Percentiles rank a stretch among this genome's conserved stretches.
Evolutionary conservation across 2,888 invertebrate species (phyloP).

Genomic region (Ischnura elegans): DNA sequence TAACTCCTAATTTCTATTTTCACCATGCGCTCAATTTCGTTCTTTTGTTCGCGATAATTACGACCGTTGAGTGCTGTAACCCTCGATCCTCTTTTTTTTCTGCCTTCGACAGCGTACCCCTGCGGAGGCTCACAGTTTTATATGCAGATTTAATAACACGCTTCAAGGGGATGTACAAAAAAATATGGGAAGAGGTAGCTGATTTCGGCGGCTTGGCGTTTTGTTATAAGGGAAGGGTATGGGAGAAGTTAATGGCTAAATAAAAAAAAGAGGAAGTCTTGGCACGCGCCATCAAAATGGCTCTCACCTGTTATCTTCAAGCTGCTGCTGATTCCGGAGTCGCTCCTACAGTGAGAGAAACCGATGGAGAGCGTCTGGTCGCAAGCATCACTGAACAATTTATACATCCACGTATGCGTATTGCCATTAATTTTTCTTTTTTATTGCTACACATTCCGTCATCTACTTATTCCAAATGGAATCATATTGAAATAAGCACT

Average conservation of each 20-base stretch:
- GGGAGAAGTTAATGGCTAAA: constrained; percentile 33
- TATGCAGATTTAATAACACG: constrained; percentile 35
- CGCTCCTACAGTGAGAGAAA: neutral
- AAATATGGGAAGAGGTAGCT: neutral
- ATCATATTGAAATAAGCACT: too few species aligned
- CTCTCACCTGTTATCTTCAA: constrained; percentile 13
- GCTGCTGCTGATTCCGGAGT: neutral
- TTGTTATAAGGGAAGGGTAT: neutral
- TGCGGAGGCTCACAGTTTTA: constrained; percentile 16
- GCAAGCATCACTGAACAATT: neutral
- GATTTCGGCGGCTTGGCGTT: neutral
- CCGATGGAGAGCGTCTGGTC: neutral
- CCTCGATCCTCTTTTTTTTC: neutral
- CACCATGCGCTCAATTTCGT: neutral
- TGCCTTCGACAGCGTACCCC: neutral
- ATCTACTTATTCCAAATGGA: too few species aligned
- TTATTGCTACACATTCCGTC: too few species aligned
- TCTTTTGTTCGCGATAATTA: constrained; percentile 31
- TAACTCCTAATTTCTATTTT: neutral
- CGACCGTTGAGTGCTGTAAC: neutral
- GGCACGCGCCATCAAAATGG: constrained; percentile 13
- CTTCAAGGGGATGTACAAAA: neutral
- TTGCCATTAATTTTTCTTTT: too few species aligned
- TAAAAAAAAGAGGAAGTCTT: constrained; percentile 7
- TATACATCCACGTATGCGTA: too few species aligned